Percentiles rank a stretch among this genome's conserved stretches.
phyloP scores from a whole-genome alignment of 2,113 vertebrate genomes.

The Vulpes lagopus region DNA sequence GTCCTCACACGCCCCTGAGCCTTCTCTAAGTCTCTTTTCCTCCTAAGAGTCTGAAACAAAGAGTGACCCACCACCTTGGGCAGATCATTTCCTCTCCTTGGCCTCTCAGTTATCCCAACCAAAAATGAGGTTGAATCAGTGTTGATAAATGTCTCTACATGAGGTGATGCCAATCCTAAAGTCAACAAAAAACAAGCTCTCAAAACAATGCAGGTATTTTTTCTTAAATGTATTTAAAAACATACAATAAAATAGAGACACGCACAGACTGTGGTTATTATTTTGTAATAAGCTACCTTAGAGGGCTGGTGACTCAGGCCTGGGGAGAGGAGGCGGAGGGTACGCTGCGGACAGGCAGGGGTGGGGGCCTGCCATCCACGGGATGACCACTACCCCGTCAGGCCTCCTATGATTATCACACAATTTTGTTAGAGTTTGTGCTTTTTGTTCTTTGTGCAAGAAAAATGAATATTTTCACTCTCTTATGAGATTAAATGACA shows the following conservation, averaged over 20 bases:
- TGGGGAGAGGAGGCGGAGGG: neutral
- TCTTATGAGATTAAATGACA: neutral
- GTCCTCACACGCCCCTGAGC: neutral
- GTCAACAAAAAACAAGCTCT: neutral
- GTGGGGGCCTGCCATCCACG: no score
- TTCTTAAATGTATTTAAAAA: slow-evolving; percentile 42
- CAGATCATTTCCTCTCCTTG: neutral
- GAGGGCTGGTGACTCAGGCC: neutral
- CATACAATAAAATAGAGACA: slow-evolving; percentile 20
- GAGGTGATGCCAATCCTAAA: neutral
- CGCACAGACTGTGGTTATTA: neutral
- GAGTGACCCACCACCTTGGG: neutral
- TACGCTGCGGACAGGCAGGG: accelerated
- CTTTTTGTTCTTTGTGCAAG: slow-evolving; percentile 2
- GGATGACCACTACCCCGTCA: neutral
- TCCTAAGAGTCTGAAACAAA: neutral
- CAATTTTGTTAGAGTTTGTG: neutral
- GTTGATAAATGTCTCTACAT: slow-evolving; percentile 46
- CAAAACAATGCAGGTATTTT: neutral
- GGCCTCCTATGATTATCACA: neutral
- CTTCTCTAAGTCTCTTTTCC: neutral
- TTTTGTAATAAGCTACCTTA: neutral
- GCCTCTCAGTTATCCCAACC: neutral
- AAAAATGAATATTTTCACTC: neutral
- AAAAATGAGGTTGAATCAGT: slow-evolving; percentile 33